Conservation (phyloP, 2,113 vertebrate genomes). For the Empidonax alnorum region DNA sequence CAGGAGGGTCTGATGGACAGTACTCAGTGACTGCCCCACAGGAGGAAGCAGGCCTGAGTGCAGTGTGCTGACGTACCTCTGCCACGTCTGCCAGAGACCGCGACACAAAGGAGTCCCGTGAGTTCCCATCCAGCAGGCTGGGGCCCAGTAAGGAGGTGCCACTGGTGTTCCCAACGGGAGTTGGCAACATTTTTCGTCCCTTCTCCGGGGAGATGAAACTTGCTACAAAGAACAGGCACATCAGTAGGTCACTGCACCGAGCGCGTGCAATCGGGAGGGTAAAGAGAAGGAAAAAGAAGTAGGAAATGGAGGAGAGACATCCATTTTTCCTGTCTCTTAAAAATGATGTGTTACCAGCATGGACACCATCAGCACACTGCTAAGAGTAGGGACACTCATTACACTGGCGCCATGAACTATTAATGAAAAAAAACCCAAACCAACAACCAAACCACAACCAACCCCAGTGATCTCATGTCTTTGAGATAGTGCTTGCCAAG, state of each 20-base stretch:
- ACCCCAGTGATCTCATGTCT: background rate
- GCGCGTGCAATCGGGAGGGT: background rate
- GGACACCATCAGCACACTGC: background rate
- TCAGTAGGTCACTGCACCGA: background rate
- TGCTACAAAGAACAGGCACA: conserved; percentile 73
- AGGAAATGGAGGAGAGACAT: background rate
- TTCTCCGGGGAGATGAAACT: conserved; percentile 97
- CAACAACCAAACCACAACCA: background rate
- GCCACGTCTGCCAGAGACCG: conserved; percentile 91
- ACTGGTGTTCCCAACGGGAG: conserved; percentile 82
- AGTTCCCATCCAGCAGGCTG: conserved; percentile 94
- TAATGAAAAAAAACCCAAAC: background rate
- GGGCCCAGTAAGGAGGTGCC: conserved; percentile 91
- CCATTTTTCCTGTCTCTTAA: background rate
- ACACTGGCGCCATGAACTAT: background rate
- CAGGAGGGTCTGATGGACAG: background rate
- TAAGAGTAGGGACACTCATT: background rate
- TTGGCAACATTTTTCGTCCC: conserved; percentile 84
- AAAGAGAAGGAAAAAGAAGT: background rate
- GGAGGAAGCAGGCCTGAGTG: background rate
- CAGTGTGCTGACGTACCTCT: conserved; percentile 77
- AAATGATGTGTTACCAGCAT: background rate
- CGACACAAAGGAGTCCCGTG: conserved; percentile 94
- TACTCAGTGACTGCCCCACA: background rate
- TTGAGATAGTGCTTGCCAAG: background rate